These are phyloP conservation scores for Myotis davidii DNA, from an alignment of 2,113 vertebrate species.

Conservation along the genomic window DNA sequence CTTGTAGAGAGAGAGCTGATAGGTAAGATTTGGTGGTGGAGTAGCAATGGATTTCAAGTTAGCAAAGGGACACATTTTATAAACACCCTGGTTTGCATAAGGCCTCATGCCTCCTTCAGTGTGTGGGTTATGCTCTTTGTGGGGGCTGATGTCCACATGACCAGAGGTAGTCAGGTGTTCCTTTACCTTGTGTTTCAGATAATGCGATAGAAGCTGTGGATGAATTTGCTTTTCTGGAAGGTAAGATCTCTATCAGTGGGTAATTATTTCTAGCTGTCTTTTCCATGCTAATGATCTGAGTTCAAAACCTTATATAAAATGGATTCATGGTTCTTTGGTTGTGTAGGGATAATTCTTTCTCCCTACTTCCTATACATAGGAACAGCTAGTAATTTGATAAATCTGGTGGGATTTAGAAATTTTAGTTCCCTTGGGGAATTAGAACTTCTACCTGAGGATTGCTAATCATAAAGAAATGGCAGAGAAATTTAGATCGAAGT, in stretches of 20 bases:
- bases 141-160: not conserved
- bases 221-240: constrained; percentile 98
- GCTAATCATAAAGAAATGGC: not conserved
- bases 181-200: constrained; percentile 86
- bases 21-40: not conserved
- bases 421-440: not conserved
- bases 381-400: constrained; percentile 1
- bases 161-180: not conserved
- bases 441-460: constrained; percentile 25
- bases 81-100: not conserved
- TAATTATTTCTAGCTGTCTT: not conserved
- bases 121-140: not conserved
- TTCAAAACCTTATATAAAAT: not conserved
- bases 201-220: constrained; percentile 96
- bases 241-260: constrained; percentile 81
- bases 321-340: not conserved
- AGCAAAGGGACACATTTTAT: not conserved
- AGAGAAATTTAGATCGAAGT: not conserved
- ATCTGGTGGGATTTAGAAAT: not conserved
- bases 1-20: not conserved
- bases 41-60: not conserved
- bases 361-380: not conserved
- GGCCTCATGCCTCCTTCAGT: not conserved
- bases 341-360: not conserved
- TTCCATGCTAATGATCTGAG: not conserved